These are phyloP conservation scores for Orius insidiosus DNA, from an alignment of 1,140 invertebrate species.

Conservation along the genomic window DNA sequence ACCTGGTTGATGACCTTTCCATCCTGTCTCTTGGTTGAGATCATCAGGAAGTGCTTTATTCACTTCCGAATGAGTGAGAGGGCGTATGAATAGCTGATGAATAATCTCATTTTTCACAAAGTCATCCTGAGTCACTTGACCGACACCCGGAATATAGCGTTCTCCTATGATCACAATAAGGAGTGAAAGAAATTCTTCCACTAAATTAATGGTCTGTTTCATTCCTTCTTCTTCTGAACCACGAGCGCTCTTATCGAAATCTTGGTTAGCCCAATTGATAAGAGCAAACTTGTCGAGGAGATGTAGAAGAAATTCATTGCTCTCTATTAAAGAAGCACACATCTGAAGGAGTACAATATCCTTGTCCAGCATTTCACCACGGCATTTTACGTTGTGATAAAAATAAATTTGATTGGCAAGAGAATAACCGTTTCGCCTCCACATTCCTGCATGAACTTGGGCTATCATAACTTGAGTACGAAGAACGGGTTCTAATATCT, in stretches of 20 bases:
- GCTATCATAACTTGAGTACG: slow-evolving; percentile 56
- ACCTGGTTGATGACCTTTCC: slow-evolving; percentile 79
- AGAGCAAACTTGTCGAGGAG: slow-evolving; percentile 83
- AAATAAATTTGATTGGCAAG: slow-evolving; percentile 91
- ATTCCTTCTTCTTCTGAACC: slow-evolving; percentile 60
- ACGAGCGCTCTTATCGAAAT: slow-evolving; percentile 45
- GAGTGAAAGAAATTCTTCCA: slow-evolving; percentile 82
- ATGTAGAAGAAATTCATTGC: slow-evolving; percentile 87
- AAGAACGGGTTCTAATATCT: slow-evolving; percentile 64
- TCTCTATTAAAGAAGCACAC: slow-evolving; percentile 68
- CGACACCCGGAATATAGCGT: slow-evolving; percentile 61
- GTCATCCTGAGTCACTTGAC: slow-evolving; percentile 64
- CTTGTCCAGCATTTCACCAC: slow-evolving; percentile 91
- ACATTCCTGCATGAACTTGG: slow-evolving; percentile 88
- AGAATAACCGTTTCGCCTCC: slow-evolving; percentile 94
- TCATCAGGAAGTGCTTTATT: slow-evolving; percentile 75
- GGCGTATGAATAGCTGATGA: slow-evolving; percentile 86
- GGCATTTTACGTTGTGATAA: slow-evolving; percentile 87
- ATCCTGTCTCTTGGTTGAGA: slow-evolving; percentile 68
- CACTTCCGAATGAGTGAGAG: slow-evolving; percentile 82
- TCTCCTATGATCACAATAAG: slow-evolving; percentile 80
- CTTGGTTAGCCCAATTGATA: slow-evolving; percentile 57
- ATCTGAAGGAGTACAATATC: slow-evolving; percentile 88
- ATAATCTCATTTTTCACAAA: slow-evolving; percentile 89
- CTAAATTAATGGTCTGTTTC: slow-evolving; percentile 66